Evolutionary conservation across 1,140 invertebrate species (phyloP), one percentile per base, ranked within the genome.

Genomic region (Paralvinella palmiformis): DNA sequence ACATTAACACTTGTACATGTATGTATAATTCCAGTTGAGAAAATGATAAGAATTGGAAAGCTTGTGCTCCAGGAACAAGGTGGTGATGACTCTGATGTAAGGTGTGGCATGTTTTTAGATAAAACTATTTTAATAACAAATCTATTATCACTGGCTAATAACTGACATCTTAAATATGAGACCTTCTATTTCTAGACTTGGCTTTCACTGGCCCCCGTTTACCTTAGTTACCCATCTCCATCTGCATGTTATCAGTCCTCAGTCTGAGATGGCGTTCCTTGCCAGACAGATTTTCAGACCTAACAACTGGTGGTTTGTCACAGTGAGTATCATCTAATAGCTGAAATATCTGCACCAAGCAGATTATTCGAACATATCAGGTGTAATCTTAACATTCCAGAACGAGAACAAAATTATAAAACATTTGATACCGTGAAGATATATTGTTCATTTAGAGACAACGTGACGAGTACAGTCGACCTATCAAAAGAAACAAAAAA

Each of bases 191-290:
- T 69, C 32, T 3, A 84, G 89, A 45, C 85, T 90, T 53, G 93
- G 93, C 1, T 96, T 94, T 76, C 92, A 96, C 74, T 90, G 90
- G 88, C 91, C 93, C 24, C 93, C 93, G 0, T 95, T 94, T 77
- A 87, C 88, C 55, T 87, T 87, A 6, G 85, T 96, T 0, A 77
- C 81, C 56, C 93, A 96, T 81, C 81, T 96, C 2, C 92, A 96
- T 80, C 80, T 96, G 36, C 93, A 96, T 70, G 85, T 88, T 0
- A 94, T 96, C 64, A 87, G 88, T 2, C 91, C 92, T 2, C 82
- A 85, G 13, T 84, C 84, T n/a, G 81, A 88, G 68, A 92, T 96
- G 87, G 81, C 84, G 0, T 86, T 88, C 27, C 63, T 91, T 4
- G 79, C 84, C 15, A 83, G 82, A 62, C 63, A 85, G 33, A 86